Percentiles rank a stretch among this genome's conserved stretches.
phyloP scores from a whole-genome alignment of 2,888 invertebrate species.

The Apamea anceps region DNA sequence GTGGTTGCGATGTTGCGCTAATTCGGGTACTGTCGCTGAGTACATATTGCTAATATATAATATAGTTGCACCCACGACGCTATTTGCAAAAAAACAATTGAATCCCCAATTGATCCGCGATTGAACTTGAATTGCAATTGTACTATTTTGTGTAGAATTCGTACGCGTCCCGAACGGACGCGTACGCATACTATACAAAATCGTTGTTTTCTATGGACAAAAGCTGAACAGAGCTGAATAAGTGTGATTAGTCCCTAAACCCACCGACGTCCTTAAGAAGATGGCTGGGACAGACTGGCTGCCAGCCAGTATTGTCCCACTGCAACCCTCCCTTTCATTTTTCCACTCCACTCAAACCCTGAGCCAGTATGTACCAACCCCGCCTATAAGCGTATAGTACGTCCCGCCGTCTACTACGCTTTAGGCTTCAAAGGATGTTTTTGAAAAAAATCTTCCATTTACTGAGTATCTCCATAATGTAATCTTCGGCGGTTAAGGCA shows the following conservation, averaged over 20 bases:
- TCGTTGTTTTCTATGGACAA: too few relatives aligned
- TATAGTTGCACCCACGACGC: not conserved
- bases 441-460: not conserved
- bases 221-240: too few relatives aligned
- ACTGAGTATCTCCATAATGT: not conserved
- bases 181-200: too few relatives aligned
- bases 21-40: constrained; percentile 78
- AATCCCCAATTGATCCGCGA: not conserved
- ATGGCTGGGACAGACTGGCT: too few relatives aligned
- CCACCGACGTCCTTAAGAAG: not conserved
- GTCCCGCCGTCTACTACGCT: not conserved
- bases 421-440: not conserved
- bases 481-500: not conserved
- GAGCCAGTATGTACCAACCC: not conserved
- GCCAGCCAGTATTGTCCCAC: not conserved
- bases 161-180: too few relatives aligned
- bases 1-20: constrained; percentile 77
- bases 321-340: not conserved
- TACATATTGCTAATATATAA: constrained; percentile 30
- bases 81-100: constrained; percentile 4
- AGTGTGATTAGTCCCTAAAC: too few relatives aligned
- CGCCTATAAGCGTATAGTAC: not conserved
- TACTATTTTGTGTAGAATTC: too few relatives aligned
- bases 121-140: too few relatives aligned
- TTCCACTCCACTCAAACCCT: not conserved